Evolutionary conservation across 2,113 vertebrate genomes (phyloP), one percentile per base, ranked within the genome.

Genomic region (Bombycilla garrulus): DNA sequence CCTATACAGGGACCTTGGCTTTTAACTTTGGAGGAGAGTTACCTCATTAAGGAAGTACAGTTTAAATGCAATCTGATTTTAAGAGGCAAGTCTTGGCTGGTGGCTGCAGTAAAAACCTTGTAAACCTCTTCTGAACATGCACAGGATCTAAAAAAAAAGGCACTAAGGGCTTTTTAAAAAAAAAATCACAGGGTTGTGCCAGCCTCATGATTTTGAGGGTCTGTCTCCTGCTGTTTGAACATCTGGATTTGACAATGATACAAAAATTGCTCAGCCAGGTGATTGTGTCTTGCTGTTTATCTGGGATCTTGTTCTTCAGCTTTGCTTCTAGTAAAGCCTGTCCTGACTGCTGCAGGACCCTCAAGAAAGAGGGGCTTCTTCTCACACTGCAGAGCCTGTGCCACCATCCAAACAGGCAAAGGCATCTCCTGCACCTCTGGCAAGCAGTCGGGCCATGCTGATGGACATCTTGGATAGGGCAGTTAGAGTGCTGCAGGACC

Each of bases 61-160:
- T 70, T 94, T 65, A 80, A 82, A 62, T 35, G 64, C 76, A 93
- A 62, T 47, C 54, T 50, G 42, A 92, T 88, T 69, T 72, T 81
- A 71, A 78, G 19, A 64, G 65, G 13, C 48, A 82, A 72, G 4
- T 61, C 45, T 61, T 1, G 0, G n/a, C 23, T 2, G 2, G 24
- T 54, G 38, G 50, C 79, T 88, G 67, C 58, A 88, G 47, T 58
- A 85, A 85, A 92, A 66, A 4, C n/a, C 28, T 77, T 90, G 66
- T 73, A 88, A 83, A 64, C 7, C 13, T 70, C 21, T n/a, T 70
- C 58, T 83, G 66, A 86, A 31, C 2, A 5, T 67, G 22, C 2
- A 5, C 19, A 83, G 54, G 22, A 77, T 54, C 33, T 45, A 67
- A 78, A 74, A 33, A 80, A 45, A 69, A 88, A 80, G 23, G 29